These are phyloP conservation scores for Hucho hucho DNA, from an alignment of 2,113 vertebrate species.

Conservation along the genomic window DNA sequence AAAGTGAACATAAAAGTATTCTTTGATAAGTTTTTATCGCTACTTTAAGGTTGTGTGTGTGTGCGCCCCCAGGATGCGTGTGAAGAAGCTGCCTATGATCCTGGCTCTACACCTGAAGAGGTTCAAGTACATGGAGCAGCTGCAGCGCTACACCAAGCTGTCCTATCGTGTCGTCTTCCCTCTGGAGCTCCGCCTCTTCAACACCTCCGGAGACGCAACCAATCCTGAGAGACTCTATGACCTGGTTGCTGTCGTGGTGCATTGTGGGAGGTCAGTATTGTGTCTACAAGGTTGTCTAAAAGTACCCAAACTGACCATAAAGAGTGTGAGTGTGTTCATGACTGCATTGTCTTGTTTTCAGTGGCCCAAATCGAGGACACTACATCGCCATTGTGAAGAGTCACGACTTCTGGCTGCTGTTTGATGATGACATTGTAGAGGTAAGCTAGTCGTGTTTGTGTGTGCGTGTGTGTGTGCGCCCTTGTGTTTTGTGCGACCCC, in stretches of 20 bases:
- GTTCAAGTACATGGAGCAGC: conserved; percentile 97
- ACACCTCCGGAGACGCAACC: conserved; percentile 92
- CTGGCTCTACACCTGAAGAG: conserved; percentile 94
- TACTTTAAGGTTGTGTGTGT: background rate
- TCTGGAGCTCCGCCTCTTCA: conserved; percentile 94
- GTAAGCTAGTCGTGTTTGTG: conserved; percentile 66
- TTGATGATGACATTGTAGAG: conserved; percentile 98
- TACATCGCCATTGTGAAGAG: conserved; percentile 98
- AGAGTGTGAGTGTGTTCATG: background rate
- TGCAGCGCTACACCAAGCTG: conserved; percentile 95
- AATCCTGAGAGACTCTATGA: conserved; percentile 95
- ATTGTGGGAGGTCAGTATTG: conserved; percentile 87
- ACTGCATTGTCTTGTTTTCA: conserved; percentile 51
- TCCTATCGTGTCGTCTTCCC: conserved; percentile 96
- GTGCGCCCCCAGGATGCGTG: conserved; percentile 82
- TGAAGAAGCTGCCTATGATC: conserved; percentile 97
- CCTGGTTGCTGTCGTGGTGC: conserved; percentile 92
- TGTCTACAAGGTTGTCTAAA: background rate
- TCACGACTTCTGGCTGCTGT: conserved; percentile 96
- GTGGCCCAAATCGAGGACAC: conserved; percentile 94
- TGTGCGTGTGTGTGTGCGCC: too few species aligned
- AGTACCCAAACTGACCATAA: background rate
- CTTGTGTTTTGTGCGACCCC: background rate
- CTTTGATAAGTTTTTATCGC: background rate
- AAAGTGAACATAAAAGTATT: background rate